A percentile compares a stretch with the other conserved stretches of the same genome.
Evolutionary conservation across 2,888 invertebrate species (phyloP).

Genomic region (Hemistola chrysoprasaria): DNA sequence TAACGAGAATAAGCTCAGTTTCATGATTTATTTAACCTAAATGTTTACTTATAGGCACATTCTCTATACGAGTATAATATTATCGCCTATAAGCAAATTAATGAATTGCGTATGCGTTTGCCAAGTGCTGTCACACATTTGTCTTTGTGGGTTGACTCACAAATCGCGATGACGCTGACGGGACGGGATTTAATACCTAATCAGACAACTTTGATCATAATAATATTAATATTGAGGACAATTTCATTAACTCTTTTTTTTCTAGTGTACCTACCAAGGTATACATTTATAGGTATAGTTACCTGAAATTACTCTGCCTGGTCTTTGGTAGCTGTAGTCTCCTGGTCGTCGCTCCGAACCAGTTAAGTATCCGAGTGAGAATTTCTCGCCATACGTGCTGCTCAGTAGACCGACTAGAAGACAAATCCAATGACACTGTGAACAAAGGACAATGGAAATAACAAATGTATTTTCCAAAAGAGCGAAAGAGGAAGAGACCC

Average conservation of each 20-base stretch:
- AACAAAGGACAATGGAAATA: slow-evolving; percentile 30
- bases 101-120: slow-evolving; percentile 33
- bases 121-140: slow-evolving; percentile 45
- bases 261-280: too few species aligned
- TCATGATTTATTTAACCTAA: too few species aligned
- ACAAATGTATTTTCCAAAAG: too few species aligned
- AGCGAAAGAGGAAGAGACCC: too few species aligned
- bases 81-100: slow-evolving; percentile 21
- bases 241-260: too few species aligned
- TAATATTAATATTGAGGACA: too few species aligned
- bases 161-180: slow-evolving; percentile 35
- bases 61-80: too few species aligned
- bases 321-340: slow-evolving; percentile 90
- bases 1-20: too few species aligned
- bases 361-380: slow-evolving; percentile 92
- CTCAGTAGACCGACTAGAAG: slow-evolving; percentile 44
- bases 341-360: slow-evolving; percentile 90
- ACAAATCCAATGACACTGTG: slow-evolving; percentile 63
- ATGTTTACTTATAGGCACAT: too few species aligned
- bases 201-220: too few species aligned
- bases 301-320: slow-evolving; percentile 84
- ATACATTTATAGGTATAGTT: too few species aligned
- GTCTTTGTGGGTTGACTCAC: slow-evolving; percentile 40
- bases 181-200: too few species aligned
- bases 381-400: slow-evolving; percentile 74